A percentile compares a stretch with the other conserved stretches of the same genome.
Evolutionary conservation across 2,888 invertebrate genomes (phyloP).

Genomic region (Brenthis ino): DNA sequence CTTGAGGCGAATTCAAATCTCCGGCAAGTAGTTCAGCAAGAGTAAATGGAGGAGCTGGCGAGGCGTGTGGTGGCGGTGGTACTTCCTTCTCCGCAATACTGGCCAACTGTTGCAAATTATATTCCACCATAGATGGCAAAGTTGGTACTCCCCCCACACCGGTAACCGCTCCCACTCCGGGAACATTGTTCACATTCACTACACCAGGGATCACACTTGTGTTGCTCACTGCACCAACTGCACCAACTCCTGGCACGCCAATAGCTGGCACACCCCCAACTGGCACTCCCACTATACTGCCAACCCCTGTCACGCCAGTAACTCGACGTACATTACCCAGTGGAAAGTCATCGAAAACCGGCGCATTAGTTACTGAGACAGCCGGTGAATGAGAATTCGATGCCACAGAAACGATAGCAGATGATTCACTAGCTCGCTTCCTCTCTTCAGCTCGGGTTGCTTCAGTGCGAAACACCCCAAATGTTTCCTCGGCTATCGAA

Average conservation of each 20-base stretch:
- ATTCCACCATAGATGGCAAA: conserved; percentile 89
- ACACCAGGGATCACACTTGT: conserved; percentile 61
- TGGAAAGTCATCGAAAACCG: conserved; percentile 89
- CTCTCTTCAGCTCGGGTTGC: conserved; percentile 81
- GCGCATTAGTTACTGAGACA: conserved; percentile 84
- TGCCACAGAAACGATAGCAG: conserved; percentile 67
- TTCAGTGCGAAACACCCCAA: conserved; percentile 89
- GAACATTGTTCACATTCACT: conserved; percentile 61
- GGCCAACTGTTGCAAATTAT: conserved; percentile 92
- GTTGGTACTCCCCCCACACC: conserved; percentile 64
- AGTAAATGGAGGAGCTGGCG: conserved; percentile 86
- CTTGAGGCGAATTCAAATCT: conserved; percentile 86
- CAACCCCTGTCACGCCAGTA: conserved; percentile 48
- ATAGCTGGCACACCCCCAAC: conserved; percentile 51
- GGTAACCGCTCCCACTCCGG: conserved; percentile 57
- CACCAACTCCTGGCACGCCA: conserved; percentile 59
- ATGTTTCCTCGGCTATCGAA: conserved; percentile 85
- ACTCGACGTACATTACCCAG: conserved; percentile 79
- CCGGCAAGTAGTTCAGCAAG: conserved; percentile 90
- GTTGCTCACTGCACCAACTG: conserved; percentile 57
- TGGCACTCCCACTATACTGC: conserved; percentile 49
- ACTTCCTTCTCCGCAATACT: conserved; percentile 88
- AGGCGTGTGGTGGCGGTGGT: conserved; percentile 78
- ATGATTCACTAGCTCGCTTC: conserved; percentile 74
- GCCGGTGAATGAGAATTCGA: conserved; percentile 75